Evolutionary conservation across 2,113 vertebrate genomes (phyloP), one percentile per base, ranked within the genome.

Genomic region (Chloropsis hardwickii): DNA sequence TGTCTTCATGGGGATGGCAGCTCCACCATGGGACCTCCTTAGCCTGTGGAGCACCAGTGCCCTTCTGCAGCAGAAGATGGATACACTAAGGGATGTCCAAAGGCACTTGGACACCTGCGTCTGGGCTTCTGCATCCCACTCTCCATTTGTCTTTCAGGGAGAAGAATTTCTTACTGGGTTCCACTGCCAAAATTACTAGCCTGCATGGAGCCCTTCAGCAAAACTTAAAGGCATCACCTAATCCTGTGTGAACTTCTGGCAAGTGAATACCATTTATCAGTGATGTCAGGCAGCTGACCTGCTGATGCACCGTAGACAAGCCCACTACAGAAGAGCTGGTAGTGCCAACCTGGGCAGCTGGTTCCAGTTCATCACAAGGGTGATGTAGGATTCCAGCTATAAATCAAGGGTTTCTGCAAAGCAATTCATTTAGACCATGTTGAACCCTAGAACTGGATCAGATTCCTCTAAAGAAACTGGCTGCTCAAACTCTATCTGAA

Each of bases 11-110:
- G 47, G 33, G 20, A 71, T 89, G 71, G 33, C 57, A 86, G 57
- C 39, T 50, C 53, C 9, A 48, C 14, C 4, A 5, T 0, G 0
- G 47, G 31, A 67, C n/a, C 14, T 67, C 18, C 22, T 0, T 1
- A 71, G 16, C 47, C 53, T 11, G 2, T 7, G 39, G 71, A 72
- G 39, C 47, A 62, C 11, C 54, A 47, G 25, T 7, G 6, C 11
- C 8, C 57, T 83, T 54, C 51, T 72, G 58, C 85, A 86, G 35
- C 40, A 60, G 39, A 23, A 89, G 40, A 31, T 13, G 20, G 35
- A 42, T 39, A 18, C 7, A 5, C 16, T 16, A 17, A 54, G 39
- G 12, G 23, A 42, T 47, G 39, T 86, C 48, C 86, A 60, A 17
- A 57, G 25, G 9, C 27, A 18, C 39, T 45, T 60, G 12, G 14